Percentiles rank a stretch among this genome's conserved stretches.
Conservation (phyloP, 2,797 vertebrate genomes). For the Scleropages formosus region DNA sequence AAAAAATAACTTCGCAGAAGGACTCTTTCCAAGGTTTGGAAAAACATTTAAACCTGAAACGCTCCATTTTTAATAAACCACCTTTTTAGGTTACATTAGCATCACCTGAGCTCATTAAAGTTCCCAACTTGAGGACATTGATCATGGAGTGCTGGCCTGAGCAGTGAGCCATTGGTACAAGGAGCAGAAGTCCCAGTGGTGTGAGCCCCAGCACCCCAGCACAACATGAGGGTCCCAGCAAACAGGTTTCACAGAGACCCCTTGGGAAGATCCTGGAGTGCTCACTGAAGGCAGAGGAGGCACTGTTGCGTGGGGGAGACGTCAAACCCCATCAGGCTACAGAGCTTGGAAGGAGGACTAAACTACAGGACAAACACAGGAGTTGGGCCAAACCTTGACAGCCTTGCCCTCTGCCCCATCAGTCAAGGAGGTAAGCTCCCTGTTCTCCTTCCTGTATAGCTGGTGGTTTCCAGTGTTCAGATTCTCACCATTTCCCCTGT, state of each 20-base stretch:
- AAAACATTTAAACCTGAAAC: neutral
- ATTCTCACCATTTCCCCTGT: neutral
- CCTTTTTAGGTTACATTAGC: slow-evolving; percentile 1
- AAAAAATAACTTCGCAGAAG: neutral
- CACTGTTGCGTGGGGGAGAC: too few relatives aligned
- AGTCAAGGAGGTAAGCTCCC: too few relatives aligned
- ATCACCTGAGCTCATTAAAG: neutral
- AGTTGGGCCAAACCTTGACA: neutral
- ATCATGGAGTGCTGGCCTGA: neutral
- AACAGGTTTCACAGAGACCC: too few relatives aligned
- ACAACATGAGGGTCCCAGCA: neutral
- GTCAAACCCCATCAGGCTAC: too few relatives aligned
- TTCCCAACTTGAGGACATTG: neutral
- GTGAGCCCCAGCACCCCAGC: slow-evolving; percentile 21
- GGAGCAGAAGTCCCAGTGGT: slow-evolving; percentile 19
- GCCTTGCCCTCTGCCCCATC: too few relatives aligned
- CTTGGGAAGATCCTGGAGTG: neutral
- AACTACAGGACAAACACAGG: neutral
- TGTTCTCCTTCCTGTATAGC: too few relatives aligned
- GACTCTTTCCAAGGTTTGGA: neutral
- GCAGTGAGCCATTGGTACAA: slow-evolving; percentile 28
- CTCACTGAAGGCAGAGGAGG: too few relatives aligned
- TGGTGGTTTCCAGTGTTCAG: neutral
- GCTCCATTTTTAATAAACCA: slow-evolving; percentile 14
- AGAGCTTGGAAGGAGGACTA: too few relatives aligned